These are phyloP conservation scores for Tachina grossa DNA, from an alignment of 2,888 invertebrate species.

Conservation along the genomic window DNA sequence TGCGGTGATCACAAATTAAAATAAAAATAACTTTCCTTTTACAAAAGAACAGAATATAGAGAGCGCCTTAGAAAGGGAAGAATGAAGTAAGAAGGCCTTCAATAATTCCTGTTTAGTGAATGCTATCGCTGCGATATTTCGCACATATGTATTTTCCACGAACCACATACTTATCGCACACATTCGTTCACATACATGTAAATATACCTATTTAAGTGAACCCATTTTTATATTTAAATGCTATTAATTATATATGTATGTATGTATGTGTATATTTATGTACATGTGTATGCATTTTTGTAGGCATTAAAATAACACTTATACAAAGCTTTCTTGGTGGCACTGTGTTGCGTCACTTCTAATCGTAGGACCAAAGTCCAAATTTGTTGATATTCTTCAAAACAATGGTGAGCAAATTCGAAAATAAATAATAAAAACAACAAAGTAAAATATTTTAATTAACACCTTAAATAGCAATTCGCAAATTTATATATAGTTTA, in stretches of 20 bases:
- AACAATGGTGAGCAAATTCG: constrained; percentile 3
- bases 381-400: constrained; percentile 33
- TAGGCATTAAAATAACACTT: not conserved
- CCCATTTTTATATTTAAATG: too few species aligned
- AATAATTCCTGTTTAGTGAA: too few species aligned
- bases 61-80: too few species aligned
- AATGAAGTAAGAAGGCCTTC: too few species aligned
- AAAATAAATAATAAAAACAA: constrained; percentile 3
- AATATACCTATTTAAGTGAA: too few species aligned
- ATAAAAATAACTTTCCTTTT: too few species aligned
- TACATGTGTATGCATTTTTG: not conserved
- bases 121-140: too few species aligned
- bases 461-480: not conserved
- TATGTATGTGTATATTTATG: not conserved
- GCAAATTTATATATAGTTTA: not conserved
- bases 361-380: constrained; percentile 59
- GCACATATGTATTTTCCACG: too few species aligned
- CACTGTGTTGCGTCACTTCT: constrained; percentile 62
- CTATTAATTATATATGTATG: not conserved
- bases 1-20: too few species aligned
- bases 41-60: too few species aligned
- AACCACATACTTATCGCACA: too few species aligned
- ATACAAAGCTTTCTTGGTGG: constrained; percentile 55
- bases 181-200: too few species aligned
- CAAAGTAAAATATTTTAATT: not conserved